phyloP scores from a whole-genome alignment of 2,888 invertebrate genomes.

The Tethea ocularis region DNA sequence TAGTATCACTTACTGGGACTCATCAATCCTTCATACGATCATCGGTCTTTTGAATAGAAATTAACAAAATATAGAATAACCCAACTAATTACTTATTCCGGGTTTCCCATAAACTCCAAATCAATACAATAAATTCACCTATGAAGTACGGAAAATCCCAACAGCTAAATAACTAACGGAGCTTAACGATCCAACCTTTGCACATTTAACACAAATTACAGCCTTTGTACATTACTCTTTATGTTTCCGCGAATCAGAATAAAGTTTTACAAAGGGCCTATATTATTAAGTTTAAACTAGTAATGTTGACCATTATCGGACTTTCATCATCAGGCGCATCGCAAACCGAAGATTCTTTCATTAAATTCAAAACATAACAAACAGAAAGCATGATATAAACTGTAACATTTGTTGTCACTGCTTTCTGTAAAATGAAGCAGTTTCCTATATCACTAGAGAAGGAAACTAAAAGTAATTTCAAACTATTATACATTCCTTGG shows the following conservation, averaged over 20 bases:
- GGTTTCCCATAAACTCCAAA: not conserved
- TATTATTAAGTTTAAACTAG: not conserved
- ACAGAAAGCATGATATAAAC: no score
- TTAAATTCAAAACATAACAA: no score
- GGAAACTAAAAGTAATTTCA: not conserved
- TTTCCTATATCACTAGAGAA: no score
- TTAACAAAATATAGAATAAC: no score
- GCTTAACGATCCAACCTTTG: not conserved
- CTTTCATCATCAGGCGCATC: not conserved
- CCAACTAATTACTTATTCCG: not conserved
- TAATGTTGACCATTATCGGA: not conserved
- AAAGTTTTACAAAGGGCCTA: not conserved
- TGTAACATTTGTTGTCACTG: no score
- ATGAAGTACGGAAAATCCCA: not conserved
- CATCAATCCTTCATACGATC: no score
- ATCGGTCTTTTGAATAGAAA: not conserved
- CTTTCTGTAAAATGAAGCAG: no score
- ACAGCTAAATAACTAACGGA: not conserved
- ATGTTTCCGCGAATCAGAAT: not conserved
- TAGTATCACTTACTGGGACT: no score
- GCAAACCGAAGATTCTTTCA: not conserved
- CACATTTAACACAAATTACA: not conserved
- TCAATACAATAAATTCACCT: not conserved
- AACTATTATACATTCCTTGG: constrained; percentile 2
- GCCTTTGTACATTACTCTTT: not conserved